Base-by-base conservation (phyloP, 2,113 vertebrate genomes). In the Onychostruthus taczanowskii region DNA sequence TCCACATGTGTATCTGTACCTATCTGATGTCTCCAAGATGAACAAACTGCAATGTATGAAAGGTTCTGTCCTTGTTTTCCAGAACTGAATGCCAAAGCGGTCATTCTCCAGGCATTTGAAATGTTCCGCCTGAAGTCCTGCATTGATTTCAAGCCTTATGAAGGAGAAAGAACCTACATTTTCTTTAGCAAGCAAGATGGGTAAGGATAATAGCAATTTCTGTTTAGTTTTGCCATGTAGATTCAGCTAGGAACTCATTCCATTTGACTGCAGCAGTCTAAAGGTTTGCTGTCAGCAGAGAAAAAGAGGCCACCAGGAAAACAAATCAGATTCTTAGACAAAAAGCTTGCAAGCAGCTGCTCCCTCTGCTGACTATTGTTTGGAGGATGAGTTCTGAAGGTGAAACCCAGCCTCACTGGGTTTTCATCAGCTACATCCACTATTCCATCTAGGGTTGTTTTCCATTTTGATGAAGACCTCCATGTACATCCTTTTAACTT, bases 141-240 rank as follows among this genome's bases (percentile, higher is more conserved):
- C 52, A 10, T 99, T 20, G 98, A 99, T 95, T 99, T 99, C 95
- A 99, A 99, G 94, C 98, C 99, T 6, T 99, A 99, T n/a, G 98
- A 98, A 93, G 99, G 99, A 92, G 99, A 99, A 77, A 95, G 77
- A 50, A 96, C 96, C 3, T 99, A 94, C 49, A 98, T 99, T 93
- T 98, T 98, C 85, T 99, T 99, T 95, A 98, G 94, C 70, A 98
- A 99, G 89, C 97, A 95, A 97, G 41, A 56, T 1, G 99, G 99
- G 99, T 99, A 98, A 92, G 97, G n/a, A 13, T 90, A 82, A 41
- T 46, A 68, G 23, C 24, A 24, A 41, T 26, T 83, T 72, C 58
- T 55, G 17, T 41, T 85, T 28, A n/a, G 12, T 76, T 93, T 73
- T 56, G 4, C 55, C 2, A 0, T 30, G 44, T 31, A 52, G 35